Evolutionary conservation across 2,797 vertebrate genomes (phyloP).

Genomic region (Cichlasoma orientale): DNA sequence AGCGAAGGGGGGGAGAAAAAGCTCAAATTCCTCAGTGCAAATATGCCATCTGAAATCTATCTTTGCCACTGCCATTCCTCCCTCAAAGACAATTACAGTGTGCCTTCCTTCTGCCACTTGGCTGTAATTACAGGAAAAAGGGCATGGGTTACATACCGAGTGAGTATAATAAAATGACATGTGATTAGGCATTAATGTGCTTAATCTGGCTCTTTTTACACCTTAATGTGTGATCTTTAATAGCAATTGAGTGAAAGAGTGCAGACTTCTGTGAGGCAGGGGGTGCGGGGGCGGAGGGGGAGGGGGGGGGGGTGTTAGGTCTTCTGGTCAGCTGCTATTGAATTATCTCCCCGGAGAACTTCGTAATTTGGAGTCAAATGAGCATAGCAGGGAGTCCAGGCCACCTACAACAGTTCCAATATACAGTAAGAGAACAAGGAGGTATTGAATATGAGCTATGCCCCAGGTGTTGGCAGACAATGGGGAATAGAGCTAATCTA

Average conservation of each 20-base stretch:
- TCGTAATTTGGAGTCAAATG: slow-evolving; percentile 72
- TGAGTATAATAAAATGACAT: slow-evolving; percentile 64
- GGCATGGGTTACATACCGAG: slow-evolving; percentile 70
- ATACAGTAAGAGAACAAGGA: slow-evolving; percentile 67
- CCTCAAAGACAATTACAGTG: slow-evolving; percentile 74
- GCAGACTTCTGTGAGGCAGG: not conserved
- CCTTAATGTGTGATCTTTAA: slow-evolving; percentile 61
- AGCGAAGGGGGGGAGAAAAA: slow-evolving; percentile 26
- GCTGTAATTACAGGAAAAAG: slow-evolving; percentile 75
- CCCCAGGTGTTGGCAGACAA: slow-evolving; percentile 72
- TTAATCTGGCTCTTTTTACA: slow-evolving; percentile 60
- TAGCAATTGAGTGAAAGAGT: slow-evolving; percentile 17
- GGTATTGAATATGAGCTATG: slow-evolving; percentile 68
- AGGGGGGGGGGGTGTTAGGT: not conserved
- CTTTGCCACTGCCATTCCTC: slow-evolving; percentile 77
- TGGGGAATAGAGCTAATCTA: slow-evolving; percentile 80
- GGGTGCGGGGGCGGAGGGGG: not conserved
- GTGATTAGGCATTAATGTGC: slow-evolving; percentile 70
- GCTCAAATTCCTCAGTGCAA: slow-evolving; percentile 86
- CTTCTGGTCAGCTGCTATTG: slow-evolving; percentile 65
- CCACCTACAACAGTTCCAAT: slow-evolving; percentile 66
- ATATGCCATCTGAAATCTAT: slow-evolving; percentile 90
- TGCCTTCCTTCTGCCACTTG: slow-evolving; percentile 70
- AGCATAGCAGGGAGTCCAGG: slow-evolving; percentile 51
- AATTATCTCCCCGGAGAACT: slow-evolving; percentile 51